Conservation (phyloP, 1,140 invertebrate genomes). For the Harpegnathos saltator region DNA sequence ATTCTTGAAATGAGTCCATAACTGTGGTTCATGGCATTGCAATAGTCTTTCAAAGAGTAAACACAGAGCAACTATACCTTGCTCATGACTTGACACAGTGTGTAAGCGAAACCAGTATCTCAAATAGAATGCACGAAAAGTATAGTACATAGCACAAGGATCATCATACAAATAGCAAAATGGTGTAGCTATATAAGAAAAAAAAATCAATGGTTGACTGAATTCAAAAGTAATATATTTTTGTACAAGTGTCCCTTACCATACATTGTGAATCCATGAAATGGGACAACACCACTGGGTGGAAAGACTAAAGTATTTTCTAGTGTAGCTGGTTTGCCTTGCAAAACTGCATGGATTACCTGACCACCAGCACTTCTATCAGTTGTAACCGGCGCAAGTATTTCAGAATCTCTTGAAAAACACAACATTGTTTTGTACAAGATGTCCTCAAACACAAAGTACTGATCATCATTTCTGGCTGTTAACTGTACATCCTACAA, state of each 20-base stretch:
- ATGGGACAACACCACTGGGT: constrained; percentile 97
- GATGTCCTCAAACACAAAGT: constrained; percentile 99
- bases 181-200: constrained; percentile 91
- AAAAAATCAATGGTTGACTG: constrained; percentile 32
- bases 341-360: constrained; percentile 88
- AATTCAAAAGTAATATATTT: not conserved
- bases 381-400: constrained; percentile 90
- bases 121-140: constrained; percentile 96
- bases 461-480: constrained; percentile 98
- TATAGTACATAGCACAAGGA: constrained; percentile 94
- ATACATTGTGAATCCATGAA: constrained; percentile 99
- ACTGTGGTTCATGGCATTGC: constrained; percentile 94
- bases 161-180: constrained; percentile 97
- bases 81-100: constrained; percentile 95
- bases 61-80: constrained; percentile 94
- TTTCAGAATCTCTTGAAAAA: constrained; percentile 95
- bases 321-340: constrained; percentile 90
- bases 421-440: constrained; percentile 97
- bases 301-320: constrained; percentile 93
- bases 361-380: constrained; percentile 84
- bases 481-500: constrained; percentile 96
- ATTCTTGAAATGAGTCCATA: constrained; percentile 96
- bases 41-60: constrained; percentile 96
- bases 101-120: constrained; percentile 97
- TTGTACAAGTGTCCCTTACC: constrained; percentile 87